These are phyloP conservation scores for Megalonaias nervosa DNA, from an alignment of 1,140 invertebrate species.

Conservation along the genomic window DNA sequence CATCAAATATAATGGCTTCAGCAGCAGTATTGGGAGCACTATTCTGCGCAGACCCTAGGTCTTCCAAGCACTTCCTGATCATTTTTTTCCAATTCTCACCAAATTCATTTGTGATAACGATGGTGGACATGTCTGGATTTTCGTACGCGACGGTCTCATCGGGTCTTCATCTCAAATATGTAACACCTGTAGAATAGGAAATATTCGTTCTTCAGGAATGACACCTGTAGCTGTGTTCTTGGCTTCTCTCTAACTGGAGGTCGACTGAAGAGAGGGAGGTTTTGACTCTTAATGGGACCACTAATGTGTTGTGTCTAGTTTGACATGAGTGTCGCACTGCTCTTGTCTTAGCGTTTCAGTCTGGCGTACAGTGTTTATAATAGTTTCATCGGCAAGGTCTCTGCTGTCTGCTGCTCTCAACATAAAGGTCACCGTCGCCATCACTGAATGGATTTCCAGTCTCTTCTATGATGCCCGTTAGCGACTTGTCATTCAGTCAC, in stretches of 20 bases:
- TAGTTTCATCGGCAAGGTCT: not conserved
- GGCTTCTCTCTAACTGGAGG: not conserved
- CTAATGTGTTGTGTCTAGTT: not conserved
- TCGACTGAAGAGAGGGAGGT: not conserved
- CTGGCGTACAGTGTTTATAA: not conserved
- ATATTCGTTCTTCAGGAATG: slow-evolving; percentile 15
- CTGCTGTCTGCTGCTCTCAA: not conserved
- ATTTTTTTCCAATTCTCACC: slow-evolving; percentile 2
- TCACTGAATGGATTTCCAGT: slow-evolving; percentile 7
- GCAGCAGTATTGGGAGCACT: not conserved
- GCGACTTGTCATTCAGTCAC: slow-evolving; percentile 14
- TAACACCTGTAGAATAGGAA: slow-evolving; percentile 18
- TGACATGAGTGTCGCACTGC: not conserved
- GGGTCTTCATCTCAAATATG: slow-evolving; percentile 17
- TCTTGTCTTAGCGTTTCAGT: not conserved
- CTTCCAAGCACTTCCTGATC: not conserved
- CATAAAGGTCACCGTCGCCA: not conserved
- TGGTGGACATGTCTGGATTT: slow-evolving; percentile 10
- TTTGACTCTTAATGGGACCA: slow-evolving; percentile 2
- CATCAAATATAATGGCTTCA: slow-evolving; percentile 2
- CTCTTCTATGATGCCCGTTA: not conserved
- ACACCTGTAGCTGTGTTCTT: slow-evolving; percentile 8
- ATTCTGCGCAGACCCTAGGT: too few species aligned
- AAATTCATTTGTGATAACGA: slow-evolving; percentile 1
- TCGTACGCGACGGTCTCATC: slow-evolving; percentile 16